Base-by-base conservation (phyloP, 2,797 vertebrate genomes). In the Echeneis naucrates region DNA sequence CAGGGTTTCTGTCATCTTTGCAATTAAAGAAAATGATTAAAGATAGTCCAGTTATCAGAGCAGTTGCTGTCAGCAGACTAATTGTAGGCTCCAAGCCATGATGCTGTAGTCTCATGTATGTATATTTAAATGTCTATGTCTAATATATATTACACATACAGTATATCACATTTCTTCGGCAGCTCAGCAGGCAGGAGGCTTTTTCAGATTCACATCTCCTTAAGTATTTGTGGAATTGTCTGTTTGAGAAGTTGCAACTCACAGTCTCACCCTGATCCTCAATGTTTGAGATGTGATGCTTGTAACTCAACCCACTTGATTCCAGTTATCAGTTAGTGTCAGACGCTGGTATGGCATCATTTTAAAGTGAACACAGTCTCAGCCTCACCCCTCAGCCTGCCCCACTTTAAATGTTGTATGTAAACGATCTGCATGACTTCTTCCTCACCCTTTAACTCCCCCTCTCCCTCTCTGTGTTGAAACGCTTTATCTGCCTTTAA, bases 351-450 rank as follows among this genome's bases (percentile, higher is more conserved):
- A 9, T 38, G n/a, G 33, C 55, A 66, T 45, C 70, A 33, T 54
- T 67, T 65, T 3, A 30, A 3, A 6, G 30, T 30, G n/a, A n/a
- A n/a, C n/a, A n/a, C n/a, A n/a, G n/a, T n/a, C n/a, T n/a, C n/a
- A n/a, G n/a, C n/a, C 56, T 85, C 79, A 87, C 37, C 75, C 48
- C 45, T 84, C 10, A 23, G 63, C 61, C 64, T 59, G 32, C 65
- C 53, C 75, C 44, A 1, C 64, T 75, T 61, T 54, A 30, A 50
- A 67, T 35, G 67, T 67, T 78, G 70, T 17, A 65, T 47, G 59
- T 56, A 33, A 83, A 82, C 60, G 57, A 17, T 74, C 55, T 52
- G 44, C 60, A 16, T 47, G 42, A 62, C 70, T 55, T 56, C 21
- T 0, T 48, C 38, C 8, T 80, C 37, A 24, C 52, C 54, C 45